Conservation (phyloP, 2,888 invertebrate genomes). For the Nycteola revayana region DNA sequence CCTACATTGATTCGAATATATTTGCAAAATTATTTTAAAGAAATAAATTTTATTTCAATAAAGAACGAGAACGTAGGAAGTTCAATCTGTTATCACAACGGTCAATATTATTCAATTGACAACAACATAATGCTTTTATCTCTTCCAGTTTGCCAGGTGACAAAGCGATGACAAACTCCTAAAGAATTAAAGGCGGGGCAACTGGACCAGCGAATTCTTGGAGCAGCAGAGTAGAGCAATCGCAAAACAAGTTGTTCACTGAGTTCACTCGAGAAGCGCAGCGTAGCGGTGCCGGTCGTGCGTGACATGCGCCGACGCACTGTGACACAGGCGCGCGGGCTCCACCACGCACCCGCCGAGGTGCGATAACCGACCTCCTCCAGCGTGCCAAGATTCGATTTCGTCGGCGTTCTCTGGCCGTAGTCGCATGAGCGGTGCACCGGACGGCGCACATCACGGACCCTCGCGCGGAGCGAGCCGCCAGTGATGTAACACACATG, state of each 20-base stretch:
- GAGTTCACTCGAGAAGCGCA: conserved; percentile 36
- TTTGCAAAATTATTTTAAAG: no score
- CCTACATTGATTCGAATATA: no score
- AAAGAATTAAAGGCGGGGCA: conserved; percentile 37
- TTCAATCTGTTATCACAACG: no score
- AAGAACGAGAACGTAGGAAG: no score
- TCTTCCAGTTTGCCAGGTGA: conserved; percentile 24
- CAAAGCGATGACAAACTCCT: conserved; percentile 29
- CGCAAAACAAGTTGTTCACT: conserved; percentile 17
- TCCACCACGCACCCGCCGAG: conserved; percentile 43
- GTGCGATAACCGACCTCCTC: conserved; percentile 67
- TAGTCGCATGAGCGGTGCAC: conserved; percentile 60
- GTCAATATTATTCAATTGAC: no score
- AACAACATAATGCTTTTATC: conserved; percentile 11
- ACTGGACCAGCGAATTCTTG: conserved; percentile 31
- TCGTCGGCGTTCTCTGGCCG: conserved; percentile 59
- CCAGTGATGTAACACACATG: conserved; percentile 46
- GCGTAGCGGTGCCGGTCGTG: conserved; percentile 39
- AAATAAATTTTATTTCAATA: no score
- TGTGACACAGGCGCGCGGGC: conserved; percentile 53
- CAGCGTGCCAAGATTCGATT: conserved; percentile 67
- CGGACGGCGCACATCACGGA: conserved; percentile 39
- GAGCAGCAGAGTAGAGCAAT: conserved; percentile 11
- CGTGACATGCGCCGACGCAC: conserved; percentile 52
- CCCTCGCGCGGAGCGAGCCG: conserved; percentile 47